Evolutionary conservation across 2,888 invertebrate genomes (phyloP), one percentile per base, ranked within the genome.

Genomic region (Meiosimyza decipiens): DNA sequence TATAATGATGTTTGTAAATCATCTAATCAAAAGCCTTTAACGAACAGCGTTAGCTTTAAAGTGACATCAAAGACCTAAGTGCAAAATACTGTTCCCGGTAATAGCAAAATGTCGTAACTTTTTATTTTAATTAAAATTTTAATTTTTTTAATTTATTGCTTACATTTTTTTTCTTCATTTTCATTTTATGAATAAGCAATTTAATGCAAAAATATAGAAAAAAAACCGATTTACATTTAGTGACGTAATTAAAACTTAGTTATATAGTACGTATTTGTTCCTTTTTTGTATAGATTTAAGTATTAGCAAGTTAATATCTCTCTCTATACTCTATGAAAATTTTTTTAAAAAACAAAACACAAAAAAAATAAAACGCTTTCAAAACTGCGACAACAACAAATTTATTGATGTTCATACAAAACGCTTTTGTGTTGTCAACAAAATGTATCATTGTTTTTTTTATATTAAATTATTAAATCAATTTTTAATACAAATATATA

Each of bases 181-280:
- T 40, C 28, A 71, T 82, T 81, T 79, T 79, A 79, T 83, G 80
- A 28, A 4, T 28, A 28, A 28, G 28, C 28, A 28, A 28, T 28
- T 28, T 28, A 80, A 55, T 76, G 78, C 78, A 78, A 66, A 62
- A 75, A 28, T 28, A 28, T 28, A 28, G 2, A 74, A 78, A 73
- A 76, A 76, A 79, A 80, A 80, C 79, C 76, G 85, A 84, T 84
- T 84, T 84, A 84, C 84, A 84, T 84, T 84, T 83, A 83, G 80
- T 79, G 74, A 80, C 73, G 33, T 71, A 65, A 76, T 67, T 50
- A 69, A 51, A 67, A 72, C 57, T 40, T 66, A 73, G 55, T 59
- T 60, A 65, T 73, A 73, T 54, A 28, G 28, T 71, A 60, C 62
- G 71, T 76, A 72, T 12, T 77, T 83, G 83, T 83, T 83, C 83